Conservation (phyloP, 2,113 vertebrate species). For the Pteropus alecto region DNA sequence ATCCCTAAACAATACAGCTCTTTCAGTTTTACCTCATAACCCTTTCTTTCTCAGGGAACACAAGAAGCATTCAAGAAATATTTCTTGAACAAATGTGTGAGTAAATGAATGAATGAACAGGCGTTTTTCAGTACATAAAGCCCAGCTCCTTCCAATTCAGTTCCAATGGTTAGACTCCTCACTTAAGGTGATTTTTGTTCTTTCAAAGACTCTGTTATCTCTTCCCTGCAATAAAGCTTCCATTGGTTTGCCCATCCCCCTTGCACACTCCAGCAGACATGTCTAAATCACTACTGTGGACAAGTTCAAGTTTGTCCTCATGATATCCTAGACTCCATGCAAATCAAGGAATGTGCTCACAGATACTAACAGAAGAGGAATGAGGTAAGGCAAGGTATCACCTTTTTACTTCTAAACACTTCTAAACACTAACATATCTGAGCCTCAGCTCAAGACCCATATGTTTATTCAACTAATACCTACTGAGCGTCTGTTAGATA, state of each 20-base stretch:
- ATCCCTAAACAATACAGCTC: not conserved
- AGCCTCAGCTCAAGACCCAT: not conserved
- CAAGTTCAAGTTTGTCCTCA: not conserved
- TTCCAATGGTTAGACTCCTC: not conserved
- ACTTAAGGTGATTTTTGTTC: not conserved
- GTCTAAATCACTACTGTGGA: not conserved
- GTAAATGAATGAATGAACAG: not conserved
- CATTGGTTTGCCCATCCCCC: not conserved
- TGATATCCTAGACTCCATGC: not conserved
- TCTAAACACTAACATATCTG: slow-evolving; percentile 1
- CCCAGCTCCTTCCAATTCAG: not conserved
- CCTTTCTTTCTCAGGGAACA: not conserved
- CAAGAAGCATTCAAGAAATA: not conserved
- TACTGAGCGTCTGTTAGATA: not conserved
- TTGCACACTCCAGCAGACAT: not conserved
- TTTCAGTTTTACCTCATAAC: not conserved
- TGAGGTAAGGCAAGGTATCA: not conserved
- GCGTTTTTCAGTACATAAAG: not conserved
- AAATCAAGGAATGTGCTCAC: not conserved
- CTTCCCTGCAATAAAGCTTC: not conserved
- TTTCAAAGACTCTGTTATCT: not conserved
- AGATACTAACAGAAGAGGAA: not conserved
- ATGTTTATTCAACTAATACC: slow-evolving; percentile 6
- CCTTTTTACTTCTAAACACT: slow-evolving; percentile 8
- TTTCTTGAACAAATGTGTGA: not conserved